Percentiles rank a stretch among this genome's conserved stretches.
Conservation (phyloP, 1,140 invertebrate genomes). For the Maconellicoccus hirsutus region DNA sequence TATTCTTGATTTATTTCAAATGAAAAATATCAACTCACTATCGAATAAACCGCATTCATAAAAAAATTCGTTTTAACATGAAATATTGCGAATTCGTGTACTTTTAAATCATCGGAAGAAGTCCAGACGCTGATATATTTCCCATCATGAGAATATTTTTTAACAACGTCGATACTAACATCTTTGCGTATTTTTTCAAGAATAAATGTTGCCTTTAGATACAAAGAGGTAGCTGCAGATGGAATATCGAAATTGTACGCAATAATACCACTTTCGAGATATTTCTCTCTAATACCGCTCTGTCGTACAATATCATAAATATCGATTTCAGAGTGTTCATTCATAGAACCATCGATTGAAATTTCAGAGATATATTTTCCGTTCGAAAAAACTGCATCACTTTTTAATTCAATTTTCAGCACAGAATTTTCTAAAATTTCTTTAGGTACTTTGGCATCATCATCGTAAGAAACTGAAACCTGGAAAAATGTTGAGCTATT, state of each 20-base stretch:
- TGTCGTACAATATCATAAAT: slow-evolving; percentile 26
- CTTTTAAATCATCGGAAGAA: slow-evolving; percentile 32
- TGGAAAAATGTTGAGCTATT: no score
- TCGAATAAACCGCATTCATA: slow-evolving; percentile 37
- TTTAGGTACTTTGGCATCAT: slow-evolving; percentile 32
- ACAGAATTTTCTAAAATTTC: slow-evolving; percentile 31
- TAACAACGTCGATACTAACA: slow-evolving; percentile 33
- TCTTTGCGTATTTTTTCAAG: slow-evolving; percentile 24
- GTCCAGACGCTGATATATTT: slow-evolving; percentile 36
- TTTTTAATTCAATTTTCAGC: slow-evolving; percentile 30
- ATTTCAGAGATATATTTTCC: slow-evolving; percentile 25
- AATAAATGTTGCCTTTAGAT: slow-evolving; percentile 33
- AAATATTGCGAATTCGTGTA: slow-evolving; percentile 40
- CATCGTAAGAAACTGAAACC: slow-evolving; percentile 34
- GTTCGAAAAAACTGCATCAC: slow-evolving; percentile 27
- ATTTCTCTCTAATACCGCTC: slow-evolving; percentile 24
- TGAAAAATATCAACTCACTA: slow-evolving; percentile 35
- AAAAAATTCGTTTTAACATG: slow-evolving; percentile 39
- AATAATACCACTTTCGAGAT: slow-evolving; percentile 32
- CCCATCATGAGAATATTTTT: slow-evolving; percentile 31
- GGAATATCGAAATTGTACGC: slow-evolving; percentile 34
- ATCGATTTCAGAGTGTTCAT: neutral
- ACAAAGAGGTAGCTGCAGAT: slow-evolving; percentile 26
- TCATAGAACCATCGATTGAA: slow-evolving; percentile 25
- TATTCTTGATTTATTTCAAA: no score